Conservation (phyloP, 2,888 invertebrate genomes). For the Andrena praecox region DNA sequence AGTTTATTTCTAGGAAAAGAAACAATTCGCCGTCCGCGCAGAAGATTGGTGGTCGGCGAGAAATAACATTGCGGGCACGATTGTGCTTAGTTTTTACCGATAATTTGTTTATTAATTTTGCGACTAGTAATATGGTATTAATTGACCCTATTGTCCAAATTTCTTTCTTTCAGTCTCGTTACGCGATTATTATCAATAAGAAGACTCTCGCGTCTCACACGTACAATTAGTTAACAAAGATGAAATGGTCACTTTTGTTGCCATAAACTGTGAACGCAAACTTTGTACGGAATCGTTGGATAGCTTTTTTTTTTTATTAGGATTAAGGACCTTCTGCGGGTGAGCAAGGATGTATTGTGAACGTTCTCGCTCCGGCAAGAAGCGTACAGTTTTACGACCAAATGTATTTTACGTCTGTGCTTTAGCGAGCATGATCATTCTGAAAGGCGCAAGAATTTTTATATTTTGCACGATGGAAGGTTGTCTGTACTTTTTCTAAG, state of each 20-base stretch:
- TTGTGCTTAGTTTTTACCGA: conserved; percentile 60
- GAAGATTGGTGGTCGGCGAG: conserved; percentile 29
- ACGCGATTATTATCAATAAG: conserved; percentile 43
- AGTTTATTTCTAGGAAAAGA: conserved; percentile 38
- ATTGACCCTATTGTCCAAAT: conserved; percentile 50
- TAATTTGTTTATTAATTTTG: conserved; percentile 59
- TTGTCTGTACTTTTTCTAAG: conserved; percentile 49
- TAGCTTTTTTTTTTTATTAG: conserved; percentile 75
- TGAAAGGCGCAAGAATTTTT: conserved; percentile 63
- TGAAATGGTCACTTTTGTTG: conserved; percentile 67
- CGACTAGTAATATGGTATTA: conserved; percentile 43
- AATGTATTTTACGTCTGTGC: conserved; percentile 76
- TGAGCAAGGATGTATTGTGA: conserved; percentile 44
- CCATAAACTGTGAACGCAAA: conserved; percentile 69
- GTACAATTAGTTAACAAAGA: conserved; percentile 31
- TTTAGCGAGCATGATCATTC: conserved; percentile 72
- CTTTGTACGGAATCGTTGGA: conserved; percentile 70
- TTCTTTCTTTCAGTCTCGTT: conserved; percentile 42
- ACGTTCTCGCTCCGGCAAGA: conserved; percentile 54
- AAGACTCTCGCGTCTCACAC: conserved; percentile 57
- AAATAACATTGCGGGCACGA: conserved; percentile 40
- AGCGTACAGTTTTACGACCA: conserved; percentile 77
- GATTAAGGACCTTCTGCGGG: conserved; percentile 66
- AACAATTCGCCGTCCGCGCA: conserved; percentile 30
- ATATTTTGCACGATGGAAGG: conserved; percentile 66